Percentiles rank a stretch among this genome's conserved stretches.
Conservation (phyloP, 2,888 invertebrate genomes). For the Sarcophaga caerulescens region DNA sequence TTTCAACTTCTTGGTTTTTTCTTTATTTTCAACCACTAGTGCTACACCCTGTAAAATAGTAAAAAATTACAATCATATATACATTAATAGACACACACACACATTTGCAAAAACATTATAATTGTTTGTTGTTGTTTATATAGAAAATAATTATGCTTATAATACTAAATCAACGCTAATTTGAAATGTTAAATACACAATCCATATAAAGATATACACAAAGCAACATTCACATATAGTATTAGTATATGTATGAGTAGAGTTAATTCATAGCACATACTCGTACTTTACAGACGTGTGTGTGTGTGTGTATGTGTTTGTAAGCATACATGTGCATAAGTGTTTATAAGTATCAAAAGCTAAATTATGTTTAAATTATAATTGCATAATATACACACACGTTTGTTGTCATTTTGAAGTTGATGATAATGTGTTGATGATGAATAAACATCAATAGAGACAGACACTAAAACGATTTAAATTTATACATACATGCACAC, state of each 20-base stretch:
- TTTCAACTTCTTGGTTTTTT: no score
- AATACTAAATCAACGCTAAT: slow-evolving; percentile 63
- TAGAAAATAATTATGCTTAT: slow-evolving; percentile 62
- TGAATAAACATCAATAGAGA: slow-evolving; percentile 63
- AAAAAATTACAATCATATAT: neutral
- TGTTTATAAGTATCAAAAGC: slow-evolving; percentile 43
- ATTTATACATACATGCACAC: neutral
- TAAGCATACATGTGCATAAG: neutral
- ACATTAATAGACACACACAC: neutral
- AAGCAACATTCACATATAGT: no score
- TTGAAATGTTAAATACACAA: slow-evolving; percentile 44
- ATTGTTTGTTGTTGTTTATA: slow-evolving; percentile 59
- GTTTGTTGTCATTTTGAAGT: slow-evolving; percentile 64
- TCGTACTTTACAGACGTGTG: neutral
- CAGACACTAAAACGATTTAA: neutral
- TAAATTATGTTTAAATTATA: slow-evolving; percentile 65
- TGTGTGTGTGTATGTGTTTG: neutral
- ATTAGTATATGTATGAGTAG: neutral
- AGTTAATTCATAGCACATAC: no score
- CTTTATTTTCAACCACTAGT: no score
- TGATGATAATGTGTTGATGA: slow-evolving; percentile 67
- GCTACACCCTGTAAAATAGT: no score
- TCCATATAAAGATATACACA: no score
- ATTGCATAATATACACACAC: slow-evolving; percentile 65
- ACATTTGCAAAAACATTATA: slow-evolving; percentile 30